Evolutionary conservation across 64 coral and sea anemone species (phyloP).

Genomic region (Catalaphyllia jardinei): DNA sequence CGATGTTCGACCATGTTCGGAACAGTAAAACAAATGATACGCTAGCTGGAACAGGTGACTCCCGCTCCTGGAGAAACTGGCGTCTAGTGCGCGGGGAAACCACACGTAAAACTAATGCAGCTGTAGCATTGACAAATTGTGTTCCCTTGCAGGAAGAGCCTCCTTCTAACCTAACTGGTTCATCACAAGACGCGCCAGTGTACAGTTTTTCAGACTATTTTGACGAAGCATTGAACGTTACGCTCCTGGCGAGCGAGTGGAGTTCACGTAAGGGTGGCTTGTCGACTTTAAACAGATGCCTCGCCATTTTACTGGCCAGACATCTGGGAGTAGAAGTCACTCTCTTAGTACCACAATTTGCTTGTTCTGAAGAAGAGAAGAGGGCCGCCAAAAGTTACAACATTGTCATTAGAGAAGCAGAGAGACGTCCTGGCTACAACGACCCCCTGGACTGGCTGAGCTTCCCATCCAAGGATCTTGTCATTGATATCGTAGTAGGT

Average conservation of each 20-base stretch:
- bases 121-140: neutral
- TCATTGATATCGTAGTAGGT: neutral
- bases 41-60: too few species aligned
- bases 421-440: neutral
- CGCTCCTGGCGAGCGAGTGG: neutral
- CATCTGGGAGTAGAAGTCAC: neutral
- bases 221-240: neutral
- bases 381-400: neutral
- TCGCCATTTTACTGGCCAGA: constrained; percentile 18
- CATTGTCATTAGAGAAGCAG: neutral
- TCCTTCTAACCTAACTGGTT: neutral
- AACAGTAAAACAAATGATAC: too few species aligned
- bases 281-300: constrained; percentile 18
- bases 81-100: too few species aligned
- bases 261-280: neutral
- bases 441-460: neutral
- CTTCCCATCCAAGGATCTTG: neutral
- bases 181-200: neutral
- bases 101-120: too few species aligned
- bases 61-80: too few species aligned
- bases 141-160: neutral
- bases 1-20: too few species aligned
- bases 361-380: neutral
- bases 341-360: constrained; percentile 4
- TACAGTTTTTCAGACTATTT: neutral